Evolutionary conservation across 2,888 invertebrate species (phyloP).

Genomic region (Protodeltote pygarga): DNA sequence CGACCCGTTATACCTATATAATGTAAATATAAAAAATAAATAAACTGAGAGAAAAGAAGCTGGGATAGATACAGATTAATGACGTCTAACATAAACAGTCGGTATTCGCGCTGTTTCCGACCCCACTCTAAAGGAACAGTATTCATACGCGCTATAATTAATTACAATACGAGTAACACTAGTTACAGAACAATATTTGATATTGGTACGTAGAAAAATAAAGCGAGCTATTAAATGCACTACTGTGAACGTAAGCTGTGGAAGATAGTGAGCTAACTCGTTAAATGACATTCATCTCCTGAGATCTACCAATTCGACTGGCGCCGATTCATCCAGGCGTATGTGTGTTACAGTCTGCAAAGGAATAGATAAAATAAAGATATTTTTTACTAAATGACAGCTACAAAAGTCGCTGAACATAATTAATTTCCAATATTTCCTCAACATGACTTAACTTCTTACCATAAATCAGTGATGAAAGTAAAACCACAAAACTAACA

Average conservation of each 20-base stretch:
- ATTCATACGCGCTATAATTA: slow-evolving; percentile 1
- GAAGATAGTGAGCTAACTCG: slow-evolving; percentile 6
- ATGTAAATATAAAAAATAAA: too few relatives aligned
- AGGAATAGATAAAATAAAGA: slow-evolving; percentile 10
- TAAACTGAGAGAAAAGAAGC: too few relatives aligned
- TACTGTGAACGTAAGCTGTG: slow-evolving; percentile 41
- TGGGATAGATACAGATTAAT: too few relatives aligned
- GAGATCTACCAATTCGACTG: slow-evolving; percentile 91
- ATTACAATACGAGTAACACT: slow-evolving; percentile 33
- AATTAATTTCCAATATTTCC: too few relatives aligned
- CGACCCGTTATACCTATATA: too few relatives aligned
- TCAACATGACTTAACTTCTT: too few relatives aligned
- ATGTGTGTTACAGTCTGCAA: slow-evolving; percentile 91
- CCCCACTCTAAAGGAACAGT: neutral
- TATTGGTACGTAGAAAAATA: slow-evolving; percentile 27
- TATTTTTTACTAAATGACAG: neutral
- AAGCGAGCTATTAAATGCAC: slow-evolving; percentile 44
- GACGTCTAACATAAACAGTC: too few relatives aligned
- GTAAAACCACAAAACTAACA: too few relatives aligned
- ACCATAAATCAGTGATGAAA: too few relatives aligned
- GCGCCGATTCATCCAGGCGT: slow-evolving; percentile 87
- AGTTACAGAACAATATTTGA: slow-evolving; percentile 25
- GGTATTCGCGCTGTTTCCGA: too few relatives aligned
- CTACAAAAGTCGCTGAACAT: too few relatives aligned
- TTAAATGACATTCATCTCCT: slow-evolving; percentile 86